Conservation (phyloP, 2,888 invertebrate genomes). For the Pollenia griseotomentosa region DNA sequence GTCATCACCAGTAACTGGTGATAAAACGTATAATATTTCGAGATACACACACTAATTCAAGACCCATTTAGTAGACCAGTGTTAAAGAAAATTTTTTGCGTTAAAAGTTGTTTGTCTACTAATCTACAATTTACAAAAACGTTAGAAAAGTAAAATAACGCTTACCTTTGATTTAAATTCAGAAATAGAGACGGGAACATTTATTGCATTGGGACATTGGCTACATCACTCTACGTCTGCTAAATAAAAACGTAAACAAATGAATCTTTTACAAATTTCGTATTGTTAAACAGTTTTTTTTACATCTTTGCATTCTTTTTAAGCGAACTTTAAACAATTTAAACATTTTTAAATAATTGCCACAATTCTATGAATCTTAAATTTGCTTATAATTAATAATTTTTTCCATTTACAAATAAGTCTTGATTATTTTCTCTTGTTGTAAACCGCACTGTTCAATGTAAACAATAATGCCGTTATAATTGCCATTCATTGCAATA, state of each 20-base stretch:
- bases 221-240: not conserved
- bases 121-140: not conserved
- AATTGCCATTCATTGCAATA: no score
- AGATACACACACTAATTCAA: no score
- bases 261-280: not conserved
- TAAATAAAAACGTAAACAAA: not conserved
- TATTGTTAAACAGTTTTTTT: not conserved
- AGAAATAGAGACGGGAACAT: no score
- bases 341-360: constrained; percentile 30
- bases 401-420: not conserved
- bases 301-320: constrained; percentile 33
- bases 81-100: no score
- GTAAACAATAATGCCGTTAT: no score
- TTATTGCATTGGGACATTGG: not conserved
- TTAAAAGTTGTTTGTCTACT: no score
- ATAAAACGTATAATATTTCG: no score
- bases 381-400: not conserved
- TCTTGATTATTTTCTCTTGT: not conserved
- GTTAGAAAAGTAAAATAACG: not conserved
- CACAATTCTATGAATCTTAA: not conserved
- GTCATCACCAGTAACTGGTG: no score
- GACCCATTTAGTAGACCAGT: no score
- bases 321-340: constrained; percentile 56
- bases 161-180: not conserved
- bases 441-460: no score